Evolutionary conservation across 2,888 invertebrate genomes (phyloP).

Genomic region (Lysandra coridon): DNA sequence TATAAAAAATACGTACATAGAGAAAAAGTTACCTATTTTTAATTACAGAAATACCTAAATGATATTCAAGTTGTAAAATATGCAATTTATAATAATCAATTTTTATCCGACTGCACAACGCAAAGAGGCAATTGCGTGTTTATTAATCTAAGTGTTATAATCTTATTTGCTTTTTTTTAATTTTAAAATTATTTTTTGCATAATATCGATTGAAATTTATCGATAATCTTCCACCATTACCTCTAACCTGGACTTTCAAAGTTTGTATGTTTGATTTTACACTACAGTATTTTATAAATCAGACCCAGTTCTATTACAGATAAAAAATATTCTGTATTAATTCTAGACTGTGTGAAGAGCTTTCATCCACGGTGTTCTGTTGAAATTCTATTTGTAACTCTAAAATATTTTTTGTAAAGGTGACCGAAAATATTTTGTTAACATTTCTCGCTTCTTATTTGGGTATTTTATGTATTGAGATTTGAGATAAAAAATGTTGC

Average conservation of each 20-base stretch:
- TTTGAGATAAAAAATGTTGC: too few relatives aligned
- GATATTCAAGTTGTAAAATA: too few relatives aligned
- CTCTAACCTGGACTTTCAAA: slow-evolving; percentile 41
- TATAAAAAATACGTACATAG: not conserved
- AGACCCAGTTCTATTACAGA: slow-evolving; percentile 29
- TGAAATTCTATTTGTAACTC: slow-evolving; percentile 19
- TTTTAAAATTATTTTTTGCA: not conserved
- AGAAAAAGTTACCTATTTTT: not conserved
- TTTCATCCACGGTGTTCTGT: slow-evolving; percentile 25
- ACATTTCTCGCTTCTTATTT: not conserved
- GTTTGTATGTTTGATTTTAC: slow-evolving; percentile 32
- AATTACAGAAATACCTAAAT: not conserved
- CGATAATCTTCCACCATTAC: slow-evolving; percentile 35
- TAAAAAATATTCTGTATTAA: slow-evolving; percentile 29
- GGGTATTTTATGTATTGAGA: not conserved
- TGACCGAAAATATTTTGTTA: slow-evolving; percentile 1
- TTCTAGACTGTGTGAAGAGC: slow-evolving; percentile 26
- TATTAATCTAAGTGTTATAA: too few relatives aligned
- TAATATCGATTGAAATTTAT: slow-evolving; percentile 18
- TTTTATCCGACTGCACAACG: too few relatives aligned
- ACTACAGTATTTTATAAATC: slow-evolving; percentile 29
- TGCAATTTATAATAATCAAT: too few relatives aligned
- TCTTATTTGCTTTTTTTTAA: not conserved
- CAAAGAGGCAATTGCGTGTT: too few relatives aligned
- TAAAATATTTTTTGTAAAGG: slow-evolving; percentile 15